A percentile compares a stretch with the other conserved stretches of the same genome.
phyloP scores from a whole-genome alignment of 2,888 invertebrate genomes.

The Metacarcinus magister region DNA sequence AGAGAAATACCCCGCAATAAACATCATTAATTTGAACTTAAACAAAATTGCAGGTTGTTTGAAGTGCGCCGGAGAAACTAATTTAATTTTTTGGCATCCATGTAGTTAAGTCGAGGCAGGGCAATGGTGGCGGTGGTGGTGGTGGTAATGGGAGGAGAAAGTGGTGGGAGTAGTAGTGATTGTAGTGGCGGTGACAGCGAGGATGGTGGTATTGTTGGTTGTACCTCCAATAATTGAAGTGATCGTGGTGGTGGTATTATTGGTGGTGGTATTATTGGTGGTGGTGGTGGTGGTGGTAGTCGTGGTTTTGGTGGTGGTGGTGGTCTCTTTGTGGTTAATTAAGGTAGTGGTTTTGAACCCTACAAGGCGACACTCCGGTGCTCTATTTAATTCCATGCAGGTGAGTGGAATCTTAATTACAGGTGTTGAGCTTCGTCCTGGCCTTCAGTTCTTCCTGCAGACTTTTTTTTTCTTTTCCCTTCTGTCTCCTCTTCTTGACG shows the following conservation, averaged over 20 bases:
- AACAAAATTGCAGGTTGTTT: conserved; percentile 26
- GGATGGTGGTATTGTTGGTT: not conserved
- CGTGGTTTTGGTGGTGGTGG: too few species aligned
- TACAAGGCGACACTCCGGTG: too few species aligned
- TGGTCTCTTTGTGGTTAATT: too few species aligned
- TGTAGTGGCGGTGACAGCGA: not conserved
- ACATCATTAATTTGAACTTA: conserved; percentile 13
- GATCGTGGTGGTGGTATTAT: not conserved
- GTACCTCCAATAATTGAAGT: not conserved
- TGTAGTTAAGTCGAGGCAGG: not conserved
- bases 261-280: not conserved
- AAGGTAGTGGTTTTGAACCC: too few species aligned
- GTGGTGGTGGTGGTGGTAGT: not conserved
- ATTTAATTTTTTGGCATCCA: conserved; percentile 13
- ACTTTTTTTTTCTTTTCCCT: not conserved
- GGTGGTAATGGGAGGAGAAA: not conserved
- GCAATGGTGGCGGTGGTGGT: conserved; percentile 26
- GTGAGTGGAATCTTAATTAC: not conserved
- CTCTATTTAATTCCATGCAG: too few species aligned
- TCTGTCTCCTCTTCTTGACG: not conserved
- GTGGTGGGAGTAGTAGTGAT: not conserved
- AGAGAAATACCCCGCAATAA: conserved; percentile 14
- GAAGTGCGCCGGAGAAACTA: not conserved
- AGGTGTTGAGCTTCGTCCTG: not conserved
- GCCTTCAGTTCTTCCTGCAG: not conserved